A percentile compares a stretch with the other conserved stretches of the same genome.
Conservation (phyloP, 1,140 invertebrate species). For the Stegodyphus mimosarum region DNA sequence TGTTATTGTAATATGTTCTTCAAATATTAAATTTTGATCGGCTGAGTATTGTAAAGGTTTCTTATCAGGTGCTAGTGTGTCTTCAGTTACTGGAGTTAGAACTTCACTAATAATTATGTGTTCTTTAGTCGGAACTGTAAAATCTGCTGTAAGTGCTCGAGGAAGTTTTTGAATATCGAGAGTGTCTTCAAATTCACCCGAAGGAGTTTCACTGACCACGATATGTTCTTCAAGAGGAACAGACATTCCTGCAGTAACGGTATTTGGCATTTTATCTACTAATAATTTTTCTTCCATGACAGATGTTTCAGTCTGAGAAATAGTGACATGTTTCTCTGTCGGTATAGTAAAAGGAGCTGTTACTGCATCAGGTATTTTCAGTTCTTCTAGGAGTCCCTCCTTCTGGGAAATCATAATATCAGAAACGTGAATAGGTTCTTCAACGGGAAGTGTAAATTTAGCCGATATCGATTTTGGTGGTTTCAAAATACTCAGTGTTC, state of each 20-base stretch:
- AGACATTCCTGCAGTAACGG: slow-evolving; percentile 40
- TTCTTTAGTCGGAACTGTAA: slow-evolving; percentile 56
- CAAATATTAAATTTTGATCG: slow-evolving; percentile 35
- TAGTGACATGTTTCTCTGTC: slow-evolving; percentile 59
- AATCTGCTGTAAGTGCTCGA: slow-evolving; percentile 15
- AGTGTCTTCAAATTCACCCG: slow-evolving; percentile 56
- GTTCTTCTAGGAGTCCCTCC: slow-evolving; percentile 50
- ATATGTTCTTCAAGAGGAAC: slow-evolving; percentile 59
- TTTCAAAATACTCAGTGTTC: slow-evolving; percentile 15
- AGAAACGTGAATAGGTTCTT: slow-evolving; percentile 56
- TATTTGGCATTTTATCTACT: slow-evolving; percentile 37
- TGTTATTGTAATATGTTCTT: slow-evolving; percentile 61
- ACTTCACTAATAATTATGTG: slow-evolving; percentile 51
- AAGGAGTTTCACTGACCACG: slow-evolving; percentile 36
- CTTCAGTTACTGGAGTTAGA: slow-evolving; percentile 27
- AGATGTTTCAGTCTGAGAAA: slow-evolving; percentile 42
- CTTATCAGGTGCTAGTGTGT: slow-evolving; percentile 32
- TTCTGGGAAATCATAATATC: slow-evolving; percentile 46
- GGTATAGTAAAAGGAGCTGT: slow-evolving; percentile 46
- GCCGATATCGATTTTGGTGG: slow-evolving; percentile 36
- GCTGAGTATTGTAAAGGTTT: slow-evolving; percentile 55
- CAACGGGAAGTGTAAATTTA: slow-evolving; percentile 44
- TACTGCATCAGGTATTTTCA: slow-evolving; percentile 56
- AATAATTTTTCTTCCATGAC: slow-evolving; percentile 56
- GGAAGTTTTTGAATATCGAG: slow-evolving; percentile 41